A percentile compares a stretch with the other conserved stretches of the same genome.
Evolutionary conservation across 2,888 invertebrate species (phyloP).

Genomic region (Agonopterix alstromeriana): DNA sequence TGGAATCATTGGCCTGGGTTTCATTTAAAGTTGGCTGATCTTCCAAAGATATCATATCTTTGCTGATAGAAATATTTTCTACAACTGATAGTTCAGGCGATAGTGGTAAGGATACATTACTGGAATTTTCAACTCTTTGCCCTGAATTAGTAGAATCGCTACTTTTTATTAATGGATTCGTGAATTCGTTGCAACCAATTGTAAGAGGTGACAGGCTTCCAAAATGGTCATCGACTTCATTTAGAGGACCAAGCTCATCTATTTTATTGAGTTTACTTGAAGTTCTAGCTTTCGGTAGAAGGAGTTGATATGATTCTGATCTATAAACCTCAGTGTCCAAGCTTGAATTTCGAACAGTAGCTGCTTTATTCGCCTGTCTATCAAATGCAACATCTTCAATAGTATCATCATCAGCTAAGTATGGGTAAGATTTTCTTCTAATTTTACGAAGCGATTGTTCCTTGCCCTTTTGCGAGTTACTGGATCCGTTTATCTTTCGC

Average conservation of each 20-base stretch:
- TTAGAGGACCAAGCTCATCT: slow-evolving; percentile 27
- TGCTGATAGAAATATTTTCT: slow-evolving; percentile 52
- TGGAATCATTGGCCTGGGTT: slow-evolving; percentile 20
- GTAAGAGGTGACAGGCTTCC: slow-evolving; percentile 2
- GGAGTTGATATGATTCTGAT: slow-evolving; percentile 52
- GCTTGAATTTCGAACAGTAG: slow-evolving; percentile 25
- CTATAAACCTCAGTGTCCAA: slow-evolving; percentile 36
- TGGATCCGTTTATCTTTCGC: slow-evolving; percentile 24
- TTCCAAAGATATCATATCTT: slow-evolving; percentile 27
- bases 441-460: slow-evolving; percentile 12
- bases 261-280: slow-evolving; percentile 32
- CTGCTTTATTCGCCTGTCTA: slow-evolving; percentile 12
- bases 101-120: slow-evolving; percentile 46
- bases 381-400: background rate
- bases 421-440: slow-evolving; percentile 23
- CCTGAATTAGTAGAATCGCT: slow-evolving; percentile 3
- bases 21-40: slow-evolving; percentile 34
- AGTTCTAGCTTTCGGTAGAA: slow-evolving; percentile 29
- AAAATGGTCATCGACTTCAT: slow-evolving; percentile 11
- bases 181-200: slow-evolving; percentile 4
- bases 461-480: slow-evolving; percentile 6
- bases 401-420: slow-evolving; percentile 26
- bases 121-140: slow-evolving; percentile 30
- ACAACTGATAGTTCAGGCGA: slow-evolving; percentile 65
- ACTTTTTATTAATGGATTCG: background rate